Evolutionary conservation across 2,797 vertebrate genomes (phyloP), one percentile per base, ranked within the genome.

Genomic region (Coranthus polyacanthus): DNA sequence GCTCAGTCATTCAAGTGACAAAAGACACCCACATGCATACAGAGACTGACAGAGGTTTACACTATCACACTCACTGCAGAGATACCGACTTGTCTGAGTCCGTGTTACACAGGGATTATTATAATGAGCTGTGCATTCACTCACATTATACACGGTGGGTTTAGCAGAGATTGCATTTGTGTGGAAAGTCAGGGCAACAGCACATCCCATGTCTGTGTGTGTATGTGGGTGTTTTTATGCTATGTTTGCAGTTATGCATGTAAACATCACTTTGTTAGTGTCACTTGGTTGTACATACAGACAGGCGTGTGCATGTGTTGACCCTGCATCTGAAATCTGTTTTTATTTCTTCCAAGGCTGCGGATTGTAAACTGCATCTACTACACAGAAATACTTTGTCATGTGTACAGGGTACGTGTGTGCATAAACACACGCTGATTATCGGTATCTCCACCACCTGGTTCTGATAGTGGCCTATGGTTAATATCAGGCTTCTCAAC

Each of bases 121-220:
- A 53, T 60, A 58, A 62, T 81, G 67, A 71, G 62, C 29, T 51
- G 56, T 50, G 47, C 20, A 13, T 61, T 63, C 68, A 64, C 46
- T 62, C 56, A 66, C 49, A 56, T 52, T 36, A 16, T 37, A 39
- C n/a, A n/a, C 17, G 0, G 16, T 15, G 21, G 46, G 22, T 50
- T 51, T 12, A 56, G 15, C 15, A 36, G 29, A 63, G 47, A 12
- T 10, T 41, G 6, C 16, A 7, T 44, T 12, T 12, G 42, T 50
- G 22, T 29, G 36, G 41, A 38, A 45, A 34, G 17, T 13, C 24
- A 26, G 41, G 18, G 24, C 10, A n/a, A 8, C 26, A 42, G 45
- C 37, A 37, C 3, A 70, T 42, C 65, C 18, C 21, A 17, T 11
- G 54, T 37, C 3, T 17, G 29, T 29, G 34, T 58, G 20, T 59